These are phyloP conservation scores for Punctoribates punctum DNA, from an alignment of 2,888 invertebrate genomes.

Conservation along the genomic window DNA sequence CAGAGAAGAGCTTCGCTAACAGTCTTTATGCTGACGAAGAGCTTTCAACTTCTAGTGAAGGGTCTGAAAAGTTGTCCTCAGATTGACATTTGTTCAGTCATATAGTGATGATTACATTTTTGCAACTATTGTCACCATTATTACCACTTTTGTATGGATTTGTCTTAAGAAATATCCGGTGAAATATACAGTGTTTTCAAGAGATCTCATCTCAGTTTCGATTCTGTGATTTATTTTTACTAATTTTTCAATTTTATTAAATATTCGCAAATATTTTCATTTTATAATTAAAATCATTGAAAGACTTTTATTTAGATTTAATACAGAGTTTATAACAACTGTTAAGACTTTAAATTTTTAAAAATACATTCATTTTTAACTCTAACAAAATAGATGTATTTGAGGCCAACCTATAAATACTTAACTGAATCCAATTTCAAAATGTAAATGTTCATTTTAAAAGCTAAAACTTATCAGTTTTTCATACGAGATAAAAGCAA, in stretches of 20 bases:
- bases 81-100: constrained; percentile 2
- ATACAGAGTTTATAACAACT: background rate
- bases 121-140: too few relatives aligned
- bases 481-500: too few relatives aligned
- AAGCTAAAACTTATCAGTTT: too few relatives aligned
- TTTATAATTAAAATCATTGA: background rate
- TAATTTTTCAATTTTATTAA: background rate
- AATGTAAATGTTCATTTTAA: too few relatives aligned
- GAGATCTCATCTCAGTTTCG: constrained; percentile 22
- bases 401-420: too few relatives aligned
- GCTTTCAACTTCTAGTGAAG: constrained; percentile 38
- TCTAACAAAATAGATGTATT: too few relatives aligned
- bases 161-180: background rate
- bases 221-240: constrained; percentile 25
- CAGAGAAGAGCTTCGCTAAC: background rate
- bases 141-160: too few relatives aligned
- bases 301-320: background rate
- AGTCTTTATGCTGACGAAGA: constrained; percentile 34
- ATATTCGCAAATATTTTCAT: background rate
- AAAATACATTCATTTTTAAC: too few relatives aligned
- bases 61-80: constrained; percentile 33
- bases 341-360: background rate
- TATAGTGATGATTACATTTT: background rate
- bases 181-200: background rate
- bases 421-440: too few relatives aligned